Evolutionary conservation across 2,113 vertebrate species (phyloP).

Genomic region (Aplodontia rufa): DNA sequence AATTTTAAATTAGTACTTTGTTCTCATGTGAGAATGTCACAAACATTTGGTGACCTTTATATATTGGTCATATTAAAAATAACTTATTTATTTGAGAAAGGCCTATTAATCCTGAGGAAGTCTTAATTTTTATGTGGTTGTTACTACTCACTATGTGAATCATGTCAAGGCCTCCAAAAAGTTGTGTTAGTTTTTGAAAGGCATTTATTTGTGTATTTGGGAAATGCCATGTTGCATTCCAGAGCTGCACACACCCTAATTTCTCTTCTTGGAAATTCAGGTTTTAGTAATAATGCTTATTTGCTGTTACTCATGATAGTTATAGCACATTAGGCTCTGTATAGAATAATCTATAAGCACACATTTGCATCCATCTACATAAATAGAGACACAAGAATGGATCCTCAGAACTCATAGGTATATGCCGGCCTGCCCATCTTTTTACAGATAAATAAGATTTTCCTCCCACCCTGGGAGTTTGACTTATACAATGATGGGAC

Average conservation of each 20-base stretch:
- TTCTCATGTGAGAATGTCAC: background rate
- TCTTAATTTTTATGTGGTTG: background rate
- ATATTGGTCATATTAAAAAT: background rate
- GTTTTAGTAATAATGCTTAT: constrained; percentile 28
- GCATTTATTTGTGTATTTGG: background rate
- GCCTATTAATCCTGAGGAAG: background rate
- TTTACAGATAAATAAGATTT: background rate
- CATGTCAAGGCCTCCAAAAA: background rate
- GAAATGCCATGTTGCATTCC: background rate
- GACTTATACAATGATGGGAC: constrained; percentile 16
- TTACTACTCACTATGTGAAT: background rate
- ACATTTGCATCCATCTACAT: constrained; percentile 35
- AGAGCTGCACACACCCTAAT: background rate
- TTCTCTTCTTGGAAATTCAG: constrained; percentile 17
- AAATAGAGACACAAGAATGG: background rate
- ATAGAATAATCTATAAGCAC: background rate
- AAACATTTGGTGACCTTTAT: background rate
- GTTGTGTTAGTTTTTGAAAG: constrained; percentile 23
- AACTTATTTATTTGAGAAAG: constrained; percentile 30
- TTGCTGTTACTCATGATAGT: constrained; percentile 13
- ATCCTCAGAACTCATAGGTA: background rate
- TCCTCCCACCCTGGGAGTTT: background rate
- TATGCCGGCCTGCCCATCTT: background rate
- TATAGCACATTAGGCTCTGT: background rate
- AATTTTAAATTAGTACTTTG: background rate